Evolutionary conservation across 2,113 vertebrate genomes (phyloP).

Genomic region (Leptobrachium ailaonicum): DNA sequence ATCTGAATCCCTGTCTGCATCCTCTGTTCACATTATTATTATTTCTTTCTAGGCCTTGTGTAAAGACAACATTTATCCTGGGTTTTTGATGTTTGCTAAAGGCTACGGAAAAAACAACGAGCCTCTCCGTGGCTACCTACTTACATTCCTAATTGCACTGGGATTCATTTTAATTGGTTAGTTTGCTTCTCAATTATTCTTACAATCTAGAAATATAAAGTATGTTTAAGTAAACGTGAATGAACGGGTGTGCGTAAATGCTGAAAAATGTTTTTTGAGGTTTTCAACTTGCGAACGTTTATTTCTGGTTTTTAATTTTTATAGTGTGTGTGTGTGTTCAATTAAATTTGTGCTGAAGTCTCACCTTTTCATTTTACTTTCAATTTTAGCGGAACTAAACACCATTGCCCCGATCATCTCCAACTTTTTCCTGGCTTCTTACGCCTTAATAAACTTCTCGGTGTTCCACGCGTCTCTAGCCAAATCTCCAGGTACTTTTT

Average conservation of each 20-base stretch:
- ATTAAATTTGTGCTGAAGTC: background rate
- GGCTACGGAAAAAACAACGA: constrained; percentile 98
- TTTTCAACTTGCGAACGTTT: too few species aligned
- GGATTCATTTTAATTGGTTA: constrained; percentile 97
- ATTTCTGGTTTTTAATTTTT: too few species aligned
- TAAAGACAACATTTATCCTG: constrained; percentile 97
- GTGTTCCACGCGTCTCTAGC: constrained; percentile 97
- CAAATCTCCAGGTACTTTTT: constrained; percentile 90
- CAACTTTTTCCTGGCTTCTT: constrained; percentile 97
- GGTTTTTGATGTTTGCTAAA: constrained; percentile 88
- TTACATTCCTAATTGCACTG: constrained; percentile 92
- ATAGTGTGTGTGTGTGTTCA: background rate
- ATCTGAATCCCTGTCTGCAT: too few species aligned
- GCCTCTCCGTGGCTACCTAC: constrained; percentile 90
- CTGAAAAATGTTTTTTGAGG: too few species aligned
- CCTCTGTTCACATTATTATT: background rate
- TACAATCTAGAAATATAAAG: too few species aligned
- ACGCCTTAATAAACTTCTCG: constrained; percentile 97
- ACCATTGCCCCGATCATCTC: constrained; percentile 97
- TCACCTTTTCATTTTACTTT: background rate
- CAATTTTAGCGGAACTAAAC: constrained; percentile 85
- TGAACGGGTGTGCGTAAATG: too few species aligned
- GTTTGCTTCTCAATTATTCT: constrained; percentile 48
- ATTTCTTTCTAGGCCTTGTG: constrained; percentile 81
- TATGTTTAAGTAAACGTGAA: too few species aligned